Conservation (phyloP, 2,888 invertebrate species). For the Acrocyrtus sp. region DNA sequence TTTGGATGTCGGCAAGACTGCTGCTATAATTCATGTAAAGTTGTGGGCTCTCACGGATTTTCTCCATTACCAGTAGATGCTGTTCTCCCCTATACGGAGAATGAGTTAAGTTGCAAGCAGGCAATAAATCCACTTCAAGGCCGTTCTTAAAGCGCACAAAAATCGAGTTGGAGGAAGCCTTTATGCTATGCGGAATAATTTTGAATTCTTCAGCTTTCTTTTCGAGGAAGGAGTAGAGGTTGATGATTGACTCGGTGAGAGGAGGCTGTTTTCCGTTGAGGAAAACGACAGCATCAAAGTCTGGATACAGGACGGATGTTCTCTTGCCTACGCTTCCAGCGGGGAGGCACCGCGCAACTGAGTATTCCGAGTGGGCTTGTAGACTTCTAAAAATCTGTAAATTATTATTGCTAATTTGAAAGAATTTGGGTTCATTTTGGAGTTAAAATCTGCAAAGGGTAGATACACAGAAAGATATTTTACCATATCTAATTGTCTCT, state of each 20-base stretch:
- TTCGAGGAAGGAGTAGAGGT: conserved; percentile 26
- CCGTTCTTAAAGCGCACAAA: conserved; percentile 26
- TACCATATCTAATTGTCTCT: too few species aligned
- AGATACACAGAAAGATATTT: too few species aligned
- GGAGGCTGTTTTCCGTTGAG: conserved; percentile 20
- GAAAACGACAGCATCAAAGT: conserved; percentile 41
- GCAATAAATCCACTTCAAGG: conserved; percentile 38
- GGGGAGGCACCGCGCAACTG: conserved; percentile 7
- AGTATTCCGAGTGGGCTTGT: too few species aligned
- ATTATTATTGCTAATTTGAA: too few species aligned
- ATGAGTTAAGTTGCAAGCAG: conserved; percentile 16
- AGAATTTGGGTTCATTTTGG: too few species aligned
- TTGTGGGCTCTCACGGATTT: not conserved
- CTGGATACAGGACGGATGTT: conserved; percentile 36
- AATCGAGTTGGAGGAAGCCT: not conserved
- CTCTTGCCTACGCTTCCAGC: conserved; percentile 46
- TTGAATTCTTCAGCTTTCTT: not conserved
- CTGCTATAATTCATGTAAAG: too few species aligned
- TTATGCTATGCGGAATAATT: conserved; percentile 1
- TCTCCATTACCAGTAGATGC: not conserved
- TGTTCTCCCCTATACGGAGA: not conserved
- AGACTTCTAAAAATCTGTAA: too few species aligned
- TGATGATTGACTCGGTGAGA: not conserved
- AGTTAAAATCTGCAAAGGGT: too few species aligned
- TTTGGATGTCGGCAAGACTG: conserved; percentile 6